Base-by-base conservation (phyloP, 2,113 vertebrate genomes). In the Peromyscus californicus region DNA sequence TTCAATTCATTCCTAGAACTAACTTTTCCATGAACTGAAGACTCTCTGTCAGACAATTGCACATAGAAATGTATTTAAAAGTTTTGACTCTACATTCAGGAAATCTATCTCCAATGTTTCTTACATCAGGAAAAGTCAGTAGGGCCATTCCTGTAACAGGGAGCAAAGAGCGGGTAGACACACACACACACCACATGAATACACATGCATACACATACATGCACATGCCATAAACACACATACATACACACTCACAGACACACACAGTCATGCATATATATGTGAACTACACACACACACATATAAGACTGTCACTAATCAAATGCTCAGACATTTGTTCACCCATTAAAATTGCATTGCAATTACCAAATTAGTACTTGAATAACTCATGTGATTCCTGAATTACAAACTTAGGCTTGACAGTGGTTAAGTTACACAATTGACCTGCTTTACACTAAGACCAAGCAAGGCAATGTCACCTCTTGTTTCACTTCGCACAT, bases 81-180 rank as follows among this genome's bases (percentile, higher is more conserved):
- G 29, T 83, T 82, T 80, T 75, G 21, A 42, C 24, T 29, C 54
- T 29, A 63, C 21, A 61, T 75, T 90, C 24, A 93, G 36, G 72
- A 91, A 61, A 16, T 78, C n/a, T 74, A 24, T 83, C 13, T 39
- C 22, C 7, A 63, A 1, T 89, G 5, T 70, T 87, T 11, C 5
- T 63, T 54, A 70, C 26, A 63, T 78, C 51, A 78, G n/a, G 59
- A 91, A 87, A 70, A 70, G 7, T 61, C 74, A 78, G 15, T 3
- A 16, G 0, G 1, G 26, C 22, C 29, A 45, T 22, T 3, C 7
- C n/a, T 57, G 0, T 5, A 51, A 6, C 8, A 33, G 7, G 29
- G 13, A 61, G 11, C 29, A 83, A 61, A 45, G 1, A 4, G 8
- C 1, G 3, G 36, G n/a, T 17, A 36, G 11, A 17, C 31, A 76